Base-by-base conservation (phyloP, 2,113 vertebrate species). In the Notechis scutatus region DNA sequence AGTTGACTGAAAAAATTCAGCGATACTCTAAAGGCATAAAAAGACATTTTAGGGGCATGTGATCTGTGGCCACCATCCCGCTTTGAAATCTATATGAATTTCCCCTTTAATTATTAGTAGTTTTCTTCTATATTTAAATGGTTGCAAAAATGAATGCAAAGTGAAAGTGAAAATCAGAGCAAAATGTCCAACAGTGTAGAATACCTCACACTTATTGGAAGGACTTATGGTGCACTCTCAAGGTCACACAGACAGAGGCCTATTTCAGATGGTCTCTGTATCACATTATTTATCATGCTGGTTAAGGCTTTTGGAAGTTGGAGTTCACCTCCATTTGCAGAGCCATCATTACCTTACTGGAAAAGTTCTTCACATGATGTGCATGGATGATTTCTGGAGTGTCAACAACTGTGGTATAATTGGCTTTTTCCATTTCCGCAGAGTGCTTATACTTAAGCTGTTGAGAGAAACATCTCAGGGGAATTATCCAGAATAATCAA, bases 311-410 rank as follows among this genome's bases (percentile, higher is more conserved):
- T 12, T 21, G 20, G 7, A 7, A 81, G 34, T 39, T 21, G 34
- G 34, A 23, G 74, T 81, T 81, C 34, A 21, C 7, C 34, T 81
- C 34, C 74, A 42, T 81, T 7, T 81, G 74, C 34, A 42, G 18
- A 1, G 7, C 18, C 34, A 87, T 10, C 20, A 93, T 95, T 97
- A 99, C 99, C 99, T 99, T 98, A 97, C 99, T 99, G 85, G 99
- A 97, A 50, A 99, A 98, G 95, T 98, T 98, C 97, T 97, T 99
- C 97, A 99, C 99, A 96, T 99, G 99, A 96, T 99, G 99, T 95
- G 99, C 99, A 12, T 99, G 99, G 97, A 99, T 98, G 94, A 99
- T 99, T 94, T 99, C 99, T 0, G 99, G 99, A 91, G 99, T 99
- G 96, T 99, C 99, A 4, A 99, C 98, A 88, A 99, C 99, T 34